Conservation (phyloP, 2,113 vertebrate species). For the Potamarius usumacintae region DNA sequence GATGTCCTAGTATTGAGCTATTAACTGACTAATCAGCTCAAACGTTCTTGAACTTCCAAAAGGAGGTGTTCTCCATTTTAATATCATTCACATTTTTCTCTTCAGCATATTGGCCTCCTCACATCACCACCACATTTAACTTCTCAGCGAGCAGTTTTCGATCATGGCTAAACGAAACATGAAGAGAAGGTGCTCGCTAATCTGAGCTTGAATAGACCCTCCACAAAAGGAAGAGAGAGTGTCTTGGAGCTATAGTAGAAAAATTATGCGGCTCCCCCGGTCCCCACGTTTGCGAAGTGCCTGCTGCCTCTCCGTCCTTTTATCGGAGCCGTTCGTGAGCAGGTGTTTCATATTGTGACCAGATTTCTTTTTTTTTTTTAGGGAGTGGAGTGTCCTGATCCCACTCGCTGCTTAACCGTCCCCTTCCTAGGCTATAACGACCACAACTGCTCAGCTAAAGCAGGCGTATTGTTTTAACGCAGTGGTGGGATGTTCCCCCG, state of each 20-base stretch:
- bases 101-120: slow-evolving; percentile 44
- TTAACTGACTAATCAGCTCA: slow-evolving; percentile 65
- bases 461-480: slow-evolving; percentile 66
- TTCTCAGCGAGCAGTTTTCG: slow-evolving; percentile 15
- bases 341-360: slow-evolving; percentile 73
- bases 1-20: slow-evolving; percentile 62
- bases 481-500: slow-evolving; percentile 59
- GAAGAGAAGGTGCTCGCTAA: slow-evolving; percentile 45
- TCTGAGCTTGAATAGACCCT: slow-evolving; percentile 54
- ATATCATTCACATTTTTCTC: slow-evolving; percentile 59
- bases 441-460: slow-evolving; percentile 42
- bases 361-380: slow-evolving; percentile 66
- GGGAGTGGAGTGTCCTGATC: slow-evolving; percentile 57
- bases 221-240: slow-evolving; percentile 45
- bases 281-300: slow-evolving; percentile 54
- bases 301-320: slow-evolving; percentile 65
- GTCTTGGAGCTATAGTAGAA: slow-evolving; percentile 41
- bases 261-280: slow-evolving; percentile 41
- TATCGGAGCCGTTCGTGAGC: slow-evolving; percentile 67
- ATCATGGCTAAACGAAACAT: not conserved
- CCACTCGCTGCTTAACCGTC: slow-evolving; percentile 59
- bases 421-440: slow-evolving; percentile 49
- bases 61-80: slow-evolving; percentile 60
- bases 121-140: not conserved
- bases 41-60: slow-evolving; percentile 60